phyloP scores from a whole-genome alignment of 2,888 invertebrate species.

The Ligdia adustata region DNA sequence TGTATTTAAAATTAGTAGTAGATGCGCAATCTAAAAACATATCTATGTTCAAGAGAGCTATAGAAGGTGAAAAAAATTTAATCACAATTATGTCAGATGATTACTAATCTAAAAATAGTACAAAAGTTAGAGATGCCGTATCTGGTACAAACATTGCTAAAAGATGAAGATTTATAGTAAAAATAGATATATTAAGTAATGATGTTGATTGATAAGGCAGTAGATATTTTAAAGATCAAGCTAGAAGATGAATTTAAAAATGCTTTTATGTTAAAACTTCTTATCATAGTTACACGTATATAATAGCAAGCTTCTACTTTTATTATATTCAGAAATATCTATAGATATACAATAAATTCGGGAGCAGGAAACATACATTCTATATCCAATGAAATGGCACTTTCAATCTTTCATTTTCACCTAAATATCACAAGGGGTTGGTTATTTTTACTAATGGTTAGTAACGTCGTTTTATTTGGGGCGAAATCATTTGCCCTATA shows the following conservation, averaged over 20 bases:
- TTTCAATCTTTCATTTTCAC: constrained; percentile 60
- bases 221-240: constrained; percentile 1
- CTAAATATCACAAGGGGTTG: constrained; percentile 66
- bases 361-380: constrained; percentile 30
- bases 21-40: neutral
- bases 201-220: constrained; percentile 4
- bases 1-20: neutral
- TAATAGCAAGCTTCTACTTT: constrained; percentile 10
- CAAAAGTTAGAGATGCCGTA: too few species aligned
- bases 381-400: constrained; percentile 61
- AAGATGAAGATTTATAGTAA: neutral
- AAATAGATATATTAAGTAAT: neutral
- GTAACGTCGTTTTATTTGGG: constrained; percentile 33
- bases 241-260: neutral
- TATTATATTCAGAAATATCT: constrained; percentile 2
- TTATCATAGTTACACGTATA: too few species aligned
- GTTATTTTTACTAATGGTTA: constrained; percentile 36
- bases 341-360: constrained; percentile 18
- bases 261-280: neutral
- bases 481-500: constrained; percentile 33
- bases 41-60: constrained; percentile 3
- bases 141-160: too few species aligned
- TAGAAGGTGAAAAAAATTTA: too few species aligned
- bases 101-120: too few species aligned
- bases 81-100: too few species aligned